These are phyloP conservation scores for Neofelis nebulosa DNA, from an alignment of 2,113 vertebrate genomes.

Conservation along the genomic window DNA sequence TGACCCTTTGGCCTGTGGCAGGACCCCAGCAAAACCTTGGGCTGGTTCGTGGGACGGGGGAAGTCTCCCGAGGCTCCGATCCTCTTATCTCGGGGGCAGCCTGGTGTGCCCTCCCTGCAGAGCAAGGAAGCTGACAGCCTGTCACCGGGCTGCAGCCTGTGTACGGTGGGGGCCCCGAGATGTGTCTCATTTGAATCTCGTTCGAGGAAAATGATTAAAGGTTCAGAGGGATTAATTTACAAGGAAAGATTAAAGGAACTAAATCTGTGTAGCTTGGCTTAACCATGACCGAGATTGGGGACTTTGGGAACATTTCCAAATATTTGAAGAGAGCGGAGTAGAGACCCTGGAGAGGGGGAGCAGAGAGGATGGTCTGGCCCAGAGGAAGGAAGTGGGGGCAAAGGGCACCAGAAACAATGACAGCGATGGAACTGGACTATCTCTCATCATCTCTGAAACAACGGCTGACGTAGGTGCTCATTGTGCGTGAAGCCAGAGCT, in stretches of 20 bases:
- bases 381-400: neutral
- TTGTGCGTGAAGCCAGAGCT: accelerated
- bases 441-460: neutral
- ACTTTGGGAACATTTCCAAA: slow-evolving; percentile 60
- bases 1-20: accelerated
- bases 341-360: neutral
- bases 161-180: neutral
- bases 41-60: neutral
- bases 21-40: neutral
- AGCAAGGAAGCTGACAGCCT: neutral
- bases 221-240: slow-evolving; percentile 75
- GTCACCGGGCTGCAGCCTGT: neutral
- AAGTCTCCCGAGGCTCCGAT: accelerated
- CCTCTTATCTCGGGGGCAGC: neutral
- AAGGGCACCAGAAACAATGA: accelerated
- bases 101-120: neutral
- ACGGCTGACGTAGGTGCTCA: accelerated
- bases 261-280: slow-evolving; percentile 70
- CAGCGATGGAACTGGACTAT: neutral
- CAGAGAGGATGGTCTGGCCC: neutral
- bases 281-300: slow-evolving; percentile 53
- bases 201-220: slow-evolving; percentile 68
- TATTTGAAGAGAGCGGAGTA: slow-evolving; percentile 54
- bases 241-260: slow-evolving; percentile 72
- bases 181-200: slow-evolving; percentile 55